Conservation (phyloP, 92 coral and sea anemone species). For the Palythoa heliodiscus region DNA sequence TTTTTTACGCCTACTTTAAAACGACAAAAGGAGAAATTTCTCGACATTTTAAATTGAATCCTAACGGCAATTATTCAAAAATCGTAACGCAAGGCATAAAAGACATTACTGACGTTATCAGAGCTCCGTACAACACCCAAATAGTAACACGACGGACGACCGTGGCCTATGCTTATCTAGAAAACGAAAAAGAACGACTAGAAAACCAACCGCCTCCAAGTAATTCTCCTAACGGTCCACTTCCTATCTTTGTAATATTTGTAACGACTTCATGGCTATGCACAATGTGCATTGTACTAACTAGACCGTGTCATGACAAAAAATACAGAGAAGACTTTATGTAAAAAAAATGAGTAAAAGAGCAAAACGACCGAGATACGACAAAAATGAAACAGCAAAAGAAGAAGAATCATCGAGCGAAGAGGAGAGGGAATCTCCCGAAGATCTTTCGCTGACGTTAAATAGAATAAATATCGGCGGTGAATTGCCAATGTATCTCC, state of each 20-base stretch:
- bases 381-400: not conserved
- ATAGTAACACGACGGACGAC: not conserved
- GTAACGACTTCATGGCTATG: not conserved
- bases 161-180: not conserved
- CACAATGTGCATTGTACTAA: not conserved
- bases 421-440: not conserved
- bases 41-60: not conserved
- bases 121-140: not conserved
- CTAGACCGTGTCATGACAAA: not conserved
- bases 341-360: not conserved
- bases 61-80: not conserved
- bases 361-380: not conserved
- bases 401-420: not conserved
- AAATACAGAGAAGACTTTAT: not conserved
- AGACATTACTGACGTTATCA: not conserved
- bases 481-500: not conserved
- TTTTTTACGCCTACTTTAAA: not conserved
- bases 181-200: not conserved
- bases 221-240: not conserved
- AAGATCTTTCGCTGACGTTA: not conserved
- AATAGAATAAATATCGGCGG: not conserved
- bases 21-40: too few species aligned
- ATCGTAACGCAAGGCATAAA: not conserved
- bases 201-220: not conserved
- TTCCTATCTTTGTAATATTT: not conserved